A percentile compares a stretch with the other conserved stretches of the same genome.
These are phyloP conservation scores for Urocyon cinereoargenteus DNA, from an alignment of 2,797 vertebrate genomes.

Conservation along the genomic window DNA sequence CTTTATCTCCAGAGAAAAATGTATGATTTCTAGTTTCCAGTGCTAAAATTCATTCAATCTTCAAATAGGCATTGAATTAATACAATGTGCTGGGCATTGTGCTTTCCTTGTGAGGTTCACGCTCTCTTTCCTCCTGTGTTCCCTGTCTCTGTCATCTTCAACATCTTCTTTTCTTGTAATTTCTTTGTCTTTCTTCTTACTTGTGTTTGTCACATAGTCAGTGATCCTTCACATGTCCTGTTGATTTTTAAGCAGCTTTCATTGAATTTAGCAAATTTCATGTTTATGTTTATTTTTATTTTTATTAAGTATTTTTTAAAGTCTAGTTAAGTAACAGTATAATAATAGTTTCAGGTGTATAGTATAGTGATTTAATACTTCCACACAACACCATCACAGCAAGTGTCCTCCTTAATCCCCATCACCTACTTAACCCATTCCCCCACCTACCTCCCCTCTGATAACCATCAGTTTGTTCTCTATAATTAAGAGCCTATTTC, in stretches of 20 bases:
- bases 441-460: not conserved
- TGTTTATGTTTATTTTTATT: not conserved
- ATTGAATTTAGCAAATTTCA: conserved; percentile 23
- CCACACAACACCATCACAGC: not conserved
- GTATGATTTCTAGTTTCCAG: not conserved
- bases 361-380: not conserved
- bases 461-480: not conserved
- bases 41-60: not conserved
- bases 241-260: not conserved
- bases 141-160: not conserved
- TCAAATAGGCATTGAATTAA: not conserved
- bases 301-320: not conserved
- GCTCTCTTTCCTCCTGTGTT: not conserved
- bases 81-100: no score
- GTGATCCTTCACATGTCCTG: not conserved
- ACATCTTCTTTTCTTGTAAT: not conserved
- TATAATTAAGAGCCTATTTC: not conserved
- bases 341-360: not conserved
- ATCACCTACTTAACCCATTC: not conserved
- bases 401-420: not conserved
- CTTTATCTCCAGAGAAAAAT: conserved; percentile 8
- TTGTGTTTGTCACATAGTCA: not conserved
- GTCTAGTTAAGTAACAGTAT: not conserved
- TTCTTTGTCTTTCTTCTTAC: not conserved
- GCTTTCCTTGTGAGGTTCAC: not conserved